Percentiles rank a stretch among this genome's conserved stretches.
phyloP scores from a whole-genome alignment of 2,888 invertebrate species.

The Phasia obesa region DNA sequence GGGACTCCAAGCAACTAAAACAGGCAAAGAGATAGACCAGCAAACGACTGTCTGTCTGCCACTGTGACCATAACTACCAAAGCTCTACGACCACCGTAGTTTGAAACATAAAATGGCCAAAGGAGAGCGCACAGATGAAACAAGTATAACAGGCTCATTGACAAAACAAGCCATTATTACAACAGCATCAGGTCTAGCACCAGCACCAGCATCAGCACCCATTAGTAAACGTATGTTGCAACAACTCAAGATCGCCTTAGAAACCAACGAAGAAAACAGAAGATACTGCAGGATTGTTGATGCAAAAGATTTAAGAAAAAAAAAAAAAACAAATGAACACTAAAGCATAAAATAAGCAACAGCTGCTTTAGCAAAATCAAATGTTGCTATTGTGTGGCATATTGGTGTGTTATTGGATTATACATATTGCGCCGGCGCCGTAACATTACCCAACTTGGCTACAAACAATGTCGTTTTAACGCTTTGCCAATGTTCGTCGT shows the following conservation, averaged over 20 bases:
- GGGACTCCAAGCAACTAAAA: background rate
- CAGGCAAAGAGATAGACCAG: conserved; percentile 3
- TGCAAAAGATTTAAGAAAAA: conserved; percentile 24
- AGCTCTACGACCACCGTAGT: conserved; percentile 65
- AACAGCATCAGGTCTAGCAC: conserved; percentile 53
- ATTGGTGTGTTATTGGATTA: conserved; percentile 56
- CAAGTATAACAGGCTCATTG: conserved; percentile 57
- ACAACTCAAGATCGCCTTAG: background rate
- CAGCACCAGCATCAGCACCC: conserved; percentile 37
- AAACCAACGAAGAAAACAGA: conserved; percentile 3
- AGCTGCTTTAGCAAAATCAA: conserved; percentile 60
- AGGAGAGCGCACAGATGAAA: conserved; percentile 46
- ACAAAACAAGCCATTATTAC: conserved; percentile 45
- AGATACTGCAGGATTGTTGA: background rate
- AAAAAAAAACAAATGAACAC: conserved; percentile 1
- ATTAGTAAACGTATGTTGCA: conserved; percentile 28
- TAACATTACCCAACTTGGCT: conserved; percentile 66
- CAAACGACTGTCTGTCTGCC: conserved; percentile 48
- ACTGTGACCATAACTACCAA: conserved; percentile 54
- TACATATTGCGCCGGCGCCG: conserved; percentile 70
- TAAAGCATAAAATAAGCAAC: conserved; percentile 47
- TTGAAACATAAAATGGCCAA: conserved; percentile 43
- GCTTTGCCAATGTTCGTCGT: conserved; percentile 37
- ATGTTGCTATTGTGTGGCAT: conserved; percentile 10
- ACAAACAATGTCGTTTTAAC: conserved; percentile 65